phyloP scores from a whole-genome alignment of 2,113 vertebrate species.

The Nothocercus julius region DNA sequence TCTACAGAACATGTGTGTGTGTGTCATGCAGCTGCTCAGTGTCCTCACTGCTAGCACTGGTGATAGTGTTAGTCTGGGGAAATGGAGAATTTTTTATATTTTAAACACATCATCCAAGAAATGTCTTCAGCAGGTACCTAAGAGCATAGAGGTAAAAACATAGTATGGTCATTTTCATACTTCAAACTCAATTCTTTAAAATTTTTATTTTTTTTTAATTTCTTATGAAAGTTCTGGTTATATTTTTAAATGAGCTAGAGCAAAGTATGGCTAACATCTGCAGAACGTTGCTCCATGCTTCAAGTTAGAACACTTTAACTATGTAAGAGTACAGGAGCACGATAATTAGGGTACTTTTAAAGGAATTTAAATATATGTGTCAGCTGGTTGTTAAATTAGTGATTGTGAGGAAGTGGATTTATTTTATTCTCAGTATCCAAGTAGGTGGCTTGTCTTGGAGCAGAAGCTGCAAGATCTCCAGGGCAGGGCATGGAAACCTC shows the following conservation, averaged over 20 bases:
- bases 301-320: background rate
- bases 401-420: background rate
- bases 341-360: slow-evolving; percentile 4
- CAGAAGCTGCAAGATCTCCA: background rate
- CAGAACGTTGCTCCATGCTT: background rate
- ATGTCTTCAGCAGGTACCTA: background rate
- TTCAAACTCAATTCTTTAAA: background rate
- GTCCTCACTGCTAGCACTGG: background rate
- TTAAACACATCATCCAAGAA: background rate
- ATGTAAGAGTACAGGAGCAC: background rate
- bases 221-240: background rate
- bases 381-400: background rate
- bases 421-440: background rate
- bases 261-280: background rate
- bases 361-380: background rate
- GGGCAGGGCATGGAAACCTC: background rate
- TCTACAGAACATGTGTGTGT: background rate
- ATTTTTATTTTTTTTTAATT: background rate
- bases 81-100: background rate
- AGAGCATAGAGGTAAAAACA: background rate
- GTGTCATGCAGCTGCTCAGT: rapidly evolving
- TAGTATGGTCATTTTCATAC: background rate
- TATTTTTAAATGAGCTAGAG: background rate
- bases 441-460: background rate
- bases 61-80: slow-evolving; percentile 32